A percentile compares a stretch with the other conserved stretches of the same genome.
Evolutionary conservation across 2,113 vertebrate species (phyloP).

Genomic region (Dunckerocampus dactyliophorus): DNA sequence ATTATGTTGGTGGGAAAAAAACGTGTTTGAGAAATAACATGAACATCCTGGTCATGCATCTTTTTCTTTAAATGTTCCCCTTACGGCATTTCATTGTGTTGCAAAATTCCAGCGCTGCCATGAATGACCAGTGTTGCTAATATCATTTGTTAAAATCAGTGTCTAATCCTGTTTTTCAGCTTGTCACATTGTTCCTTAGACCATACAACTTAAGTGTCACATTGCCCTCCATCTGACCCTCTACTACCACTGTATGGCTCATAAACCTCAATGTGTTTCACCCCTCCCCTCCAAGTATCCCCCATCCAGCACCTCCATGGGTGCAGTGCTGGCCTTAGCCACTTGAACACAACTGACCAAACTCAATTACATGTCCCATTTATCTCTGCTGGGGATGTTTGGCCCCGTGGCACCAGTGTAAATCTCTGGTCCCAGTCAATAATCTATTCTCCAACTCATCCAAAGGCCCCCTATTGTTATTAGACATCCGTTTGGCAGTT

Average conservation of each 20-base stretch:
- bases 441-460: constrained; percentile 70
- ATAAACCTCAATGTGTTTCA: constrained; percentile 53
- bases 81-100: constrained; percentile 24
- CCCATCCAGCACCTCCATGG: constrained; percentile 40
- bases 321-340: constrained; percentile 45
- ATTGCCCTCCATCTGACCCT: constrained; percentile 64
- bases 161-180: constrained; percentile 25
- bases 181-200: constrained; percentile 47
- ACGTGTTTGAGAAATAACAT: neutral
- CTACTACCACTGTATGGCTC: constrained; percentile 54
- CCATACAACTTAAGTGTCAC: constrained; percentile 51
- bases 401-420: constrained; percentile 67
- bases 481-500: constrained; percentile 62
- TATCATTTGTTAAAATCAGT: constrained; percentile 42
- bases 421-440: constrained; percentile 75
- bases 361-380: constrained; percentile 74
- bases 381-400: constrained; percentile 60
- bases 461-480: constrained; percentile 66
- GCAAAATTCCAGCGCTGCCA: constrained; percentile 30
- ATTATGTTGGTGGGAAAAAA: too few relatives aligned
- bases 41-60: constrained; percentile 7
- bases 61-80: constrained; percentile 12
- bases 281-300: constrained; percentile 21
- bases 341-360: constrained; percentile 67
- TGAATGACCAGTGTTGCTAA: constrained; percentile 56